Base-by-base conservation (phyloP, 2,113 vertebrate species). In the Phoenicopterus ruber region DNA sequence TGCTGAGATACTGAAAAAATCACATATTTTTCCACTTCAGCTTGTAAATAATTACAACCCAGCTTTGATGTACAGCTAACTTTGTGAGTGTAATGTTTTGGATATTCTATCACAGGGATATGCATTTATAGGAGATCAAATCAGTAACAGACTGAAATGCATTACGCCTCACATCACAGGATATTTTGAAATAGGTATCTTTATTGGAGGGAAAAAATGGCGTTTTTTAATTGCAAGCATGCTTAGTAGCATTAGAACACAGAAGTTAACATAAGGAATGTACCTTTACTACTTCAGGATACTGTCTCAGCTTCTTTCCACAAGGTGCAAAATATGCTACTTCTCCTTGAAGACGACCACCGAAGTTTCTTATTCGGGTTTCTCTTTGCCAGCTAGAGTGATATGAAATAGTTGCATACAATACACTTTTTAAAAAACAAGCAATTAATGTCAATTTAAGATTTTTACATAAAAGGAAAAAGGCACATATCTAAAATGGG, bases 261-360 rank as follows among this genome's bases (percentile, higher is more conserved):
- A 14, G 32, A 77, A 79, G 69, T 78, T 79, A 72, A 80, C 92
- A 78, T 40, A 87, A 78, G 52, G 21, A 93, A 95, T 34, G 80
- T 98, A 99, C 99, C 99, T 99, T 99, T 95, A 99, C 98, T 61
- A 99, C 98, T 95, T 99, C 99, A 82, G 99, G 99, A 97, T 99
- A 99, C 95, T 99, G 99, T 47, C 99, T 98, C 88, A 99, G 97
- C 97, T 99, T 99, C 98, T 99, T 99, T 70, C 99, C 99, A 98
- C 99, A 99, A 19, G 99, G 99, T 91, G 99, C 98, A 95, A 99
- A 99, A 98, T 99, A 99, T 6, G 98, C 98, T 86, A 99, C 99
- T 97, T 99, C 98, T 95, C 99, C 99, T 95, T 99, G 99, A 77
- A 99, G 97, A 49, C 99, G 99, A 55, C 99, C 99, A 78, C 98